These are phyloP conservation scores for Struthio camelus DNA, from an alignment of 2,113 vertebrate species.

Conservation along the genomic window DNA sequence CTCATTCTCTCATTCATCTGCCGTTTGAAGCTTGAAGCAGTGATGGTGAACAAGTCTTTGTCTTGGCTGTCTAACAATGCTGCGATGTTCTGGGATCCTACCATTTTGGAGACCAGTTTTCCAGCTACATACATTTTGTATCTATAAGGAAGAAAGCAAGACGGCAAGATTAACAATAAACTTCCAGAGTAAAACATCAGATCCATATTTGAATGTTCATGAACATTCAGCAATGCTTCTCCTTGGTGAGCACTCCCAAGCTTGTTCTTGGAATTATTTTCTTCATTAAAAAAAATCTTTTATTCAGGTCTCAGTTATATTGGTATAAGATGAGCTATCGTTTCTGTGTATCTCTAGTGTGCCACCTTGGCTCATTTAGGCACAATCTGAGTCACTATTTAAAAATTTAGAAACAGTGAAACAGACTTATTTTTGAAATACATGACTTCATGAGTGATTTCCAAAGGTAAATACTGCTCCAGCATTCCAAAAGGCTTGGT, in stretches of 20 bases:
- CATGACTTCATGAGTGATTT: background rate
- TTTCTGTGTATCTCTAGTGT: background rate
- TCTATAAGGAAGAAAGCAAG: background rate
- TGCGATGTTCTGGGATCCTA: background rate
- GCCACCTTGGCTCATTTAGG: background rate
- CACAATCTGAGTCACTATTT: background rate
- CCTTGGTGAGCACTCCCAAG: background rate
- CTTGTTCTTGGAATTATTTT: background rate
- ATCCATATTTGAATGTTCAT: background rate
- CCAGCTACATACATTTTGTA: background rate
- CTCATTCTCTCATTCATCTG: background rate
- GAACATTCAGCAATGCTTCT: background rate
- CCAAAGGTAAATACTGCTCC: background rate
- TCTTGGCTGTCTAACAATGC: background rate
- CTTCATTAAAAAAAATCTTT: background rate
- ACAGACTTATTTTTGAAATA: constrained; percentile 3
- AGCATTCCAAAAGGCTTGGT: background rate
- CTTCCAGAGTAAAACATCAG: background rate
- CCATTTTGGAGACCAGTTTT: background rate
- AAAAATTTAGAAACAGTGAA: background rate
- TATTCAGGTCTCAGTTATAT: background rate
- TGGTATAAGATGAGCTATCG: background rate
- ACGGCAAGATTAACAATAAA: background rate
- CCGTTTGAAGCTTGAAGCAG: background rate
- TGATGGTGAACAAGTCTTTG: background rate